These are phyloP conservation scores for Corynorhinus townsendii DNA, from an alignment of 2,113 vertebrate species.

Conservation along the genomic window DNA sequence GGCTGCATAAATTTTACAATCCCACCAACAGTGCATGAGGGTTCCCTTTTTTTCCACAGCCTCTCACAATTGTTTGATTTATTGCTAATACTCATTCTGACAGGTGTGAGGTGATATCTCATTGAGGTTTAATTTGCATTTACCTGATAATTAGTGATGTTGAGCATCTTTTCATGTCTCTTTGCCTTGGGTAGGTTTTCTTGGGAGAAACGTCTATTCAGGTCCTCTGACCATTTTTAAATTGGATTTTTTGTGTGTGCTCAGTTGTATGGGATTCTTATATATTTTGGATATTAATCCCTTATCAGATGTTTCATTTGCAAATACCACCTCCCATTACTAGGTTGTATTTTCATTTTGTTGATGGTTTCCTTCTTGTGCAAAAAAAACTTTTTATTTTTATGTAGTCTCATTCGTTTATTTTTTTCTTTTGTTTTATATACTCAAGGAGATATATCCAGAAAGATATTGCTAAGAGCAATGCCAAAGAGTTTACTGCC, in stretches of 20 bases:
- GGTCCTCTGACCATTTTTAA: background rate
- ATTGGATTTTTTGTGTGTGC: background rate
- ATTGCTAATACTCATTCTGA: background rate
- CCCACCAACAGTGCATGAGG: too few relatives aligned
- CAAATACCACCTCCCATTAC: background rate
- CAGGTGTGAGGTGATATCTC: background rate
- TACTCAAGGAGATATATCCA: background rate
- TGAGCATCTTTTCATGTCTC: background rate
- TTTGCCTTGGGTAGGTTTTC: background rate
- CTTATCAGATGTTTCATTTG: background rate
- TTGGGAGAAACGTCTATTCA: background rate
- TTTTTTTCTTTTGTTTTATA: background rate
- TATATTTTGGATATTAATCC: background rate
- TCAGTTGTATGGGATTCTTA: background rate
- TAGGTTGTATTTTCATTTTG: background rate
- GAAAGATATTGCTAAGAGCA: background rate
- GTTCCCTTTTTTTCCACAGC: too few relatives aligned
- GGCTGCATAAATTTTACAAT: too few relatives aligned
- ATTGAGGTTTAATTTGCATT: background rate
- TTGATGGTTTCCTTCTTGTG: background rate
- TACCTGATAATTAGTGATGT: background rate
- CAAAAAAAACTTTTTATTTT: background rate
- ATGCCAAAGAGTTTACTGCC: background rate
- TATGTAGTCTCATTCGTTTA: background rate
- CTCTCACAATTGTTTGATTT: background rate